Percentiles rank a stretch among this genome's conserved stretches.
Conservation (phyloP, 1,140 invertebrate genomes). For the Acromyrmex echinatior region DNA sequence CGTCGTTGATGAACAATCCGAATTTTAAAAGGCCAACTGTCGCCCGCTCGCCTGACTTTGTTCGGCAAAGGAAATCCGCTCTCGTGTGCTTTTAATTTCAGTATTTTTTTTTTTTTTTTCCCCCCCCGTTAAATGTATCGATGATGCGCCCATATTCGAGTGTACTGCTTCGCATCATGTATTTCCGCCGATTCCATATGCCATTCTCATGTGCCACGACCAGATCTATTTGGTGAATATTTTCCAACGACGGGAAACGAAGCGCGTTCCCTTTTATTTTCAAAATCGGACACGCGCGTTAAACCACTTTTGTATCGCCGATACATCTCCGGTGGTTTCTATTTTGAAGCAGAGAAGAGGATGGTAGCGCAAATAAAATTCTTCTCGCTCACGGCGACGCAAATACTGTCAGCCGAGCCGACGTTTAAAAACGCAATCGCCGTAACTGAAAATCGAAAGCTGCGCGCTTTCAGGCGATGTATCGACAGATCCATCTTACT, state of each 20-base stretch:
- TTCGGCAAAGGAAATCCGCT: conserved; percentile 75
- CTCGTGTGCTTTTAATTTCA: conserved; percentile 53
- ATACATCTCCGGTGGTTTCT: conserved; percentile 25
- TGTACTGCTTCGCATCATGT: neutral
- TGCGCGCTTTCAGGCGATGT: conserved; percentile 57
- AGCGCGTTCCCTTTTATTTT: conserved; percentile 19
- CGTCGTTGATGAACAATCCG: conserved; percentile 82
- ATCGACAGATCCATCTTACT: conserved; percentile 64
- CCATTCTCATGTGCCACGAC: neutral
- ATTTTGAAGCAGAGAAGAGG: conserved; percentile 43
- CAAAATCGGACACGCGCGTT: conserved; percentile 57
- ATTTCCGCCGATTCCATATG: neutral
- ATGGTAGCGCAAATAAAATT: conserved; percentile 62
- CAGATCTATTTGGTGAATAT: conserved; percentile 19
- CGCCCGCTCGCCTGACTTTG: conserved; percentile 72
- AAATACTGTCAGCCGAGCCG: conserved; percentile 50
- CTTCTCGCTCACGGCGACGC: conserved; percentile 56
- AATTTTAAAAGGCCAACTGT: conserved; percentile 83
- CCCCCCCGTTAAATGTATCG: neutral
- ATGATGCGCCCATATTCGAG: neutral
- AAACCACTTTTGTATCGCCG: conserved; percentile 47
- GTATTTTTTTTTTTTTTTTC: neutral
- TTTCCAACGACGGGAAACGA: conserved; percentile 16
- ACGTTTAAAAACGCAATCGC: conserved; percentile 59
- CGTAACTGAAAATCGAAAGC: conserved; percentile 58